Base-by-base conservation (phyloP, 2,113 vertebrate species). In the Nestor notabilis region DNA sequence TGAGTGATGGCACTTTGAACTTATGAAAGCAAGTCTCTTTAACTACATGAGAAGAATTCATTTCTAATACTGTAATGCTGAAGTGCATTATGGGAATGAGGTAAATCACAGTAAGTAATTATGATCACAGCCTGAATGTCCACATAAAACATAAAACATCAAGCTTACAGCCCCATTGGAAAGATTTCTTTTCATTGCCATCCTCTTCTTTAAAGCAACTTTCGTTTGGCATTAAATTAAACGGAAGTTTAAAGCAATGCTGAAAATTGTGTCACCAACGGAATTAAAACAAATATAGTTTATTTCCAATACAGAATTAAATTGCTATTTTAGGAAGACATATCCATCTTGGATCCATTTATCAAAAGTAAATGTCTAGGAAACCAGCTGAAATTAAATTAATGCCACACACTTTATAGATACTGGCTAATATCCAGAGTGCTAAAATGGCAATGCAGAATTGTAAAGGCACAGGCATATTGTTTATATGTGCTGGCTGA, bases 371-470 rank as follows among this genome's bases (percentile, higher is more conserved):
- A 93, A 88, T 81, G 87, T 92, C 95, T 97, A 90, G 70, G 79
- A 84, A 97, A 88, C 37, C 78, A 96, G 80, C 61, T 94, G 89
- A 97, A 97, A 96, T 97, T 94, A 95, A 97, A 97, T 94, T 91
- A 95, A 96, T 92, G 39, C 10, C 60, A 94, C 72, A 90, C 82
- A 76, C 55, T 96, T 97, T 97, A 97, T 90, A 72, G 79, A 63
- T 60, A 91, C 78, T 91, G 92, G 87, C 60, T 86, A 93, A 95
- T 89, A 93, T 94, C 90, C 97, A 97, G 96, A 81, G 89, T 64
- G 47, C 93, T 97, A 94, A 98, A 96, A 94, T 43, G 76, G 94
- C 84, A 95, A 72, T 33, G 72, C 14, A 96, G 95, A 91, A 92
- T 75, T 97, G 91, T 93, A 94, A 95, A 97, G 91, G 89, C 91